phyloP scores from a whole-genome alignment of 23 tunicate genomes.

The Trididemnum clinides region DNA sequence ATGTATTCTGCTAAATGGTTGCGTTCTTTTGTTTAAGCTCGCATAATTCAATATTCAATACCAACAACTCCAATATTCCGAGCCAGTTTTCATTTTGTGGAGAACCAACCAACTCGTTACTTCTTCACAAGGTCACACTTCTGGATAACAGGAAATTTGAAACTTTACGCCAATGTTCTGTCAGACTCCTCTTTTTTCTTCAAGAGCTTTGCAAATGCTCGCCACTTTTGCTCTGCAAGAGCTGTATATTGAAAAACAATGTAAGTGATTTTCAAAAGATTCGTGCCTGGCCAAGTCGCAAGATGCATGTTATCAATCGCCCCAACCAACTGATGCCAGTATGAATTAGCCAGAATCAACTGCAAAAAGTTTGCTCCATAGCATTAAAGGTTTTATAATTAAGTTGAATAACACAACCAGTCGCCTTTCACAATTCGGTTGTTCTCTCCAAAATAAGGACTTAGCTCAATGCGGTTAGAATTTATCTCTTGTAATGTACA shows the following conservation, averaged over 20 bases:
- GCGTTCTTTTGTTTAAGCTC: slow-evolving; percentile 28
- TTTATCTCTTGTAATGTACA: not conserved
- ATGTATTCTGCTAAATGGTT: slow-evolving; percentile 13
- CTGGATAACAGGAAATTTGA: slow-evolving; percentile 5
- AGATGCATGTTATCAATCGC: slow-evolving; percentile 26
- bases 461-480: slow-evolving; percentile 24
- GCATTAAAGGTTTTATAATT: slow-evolving; percentile 18
- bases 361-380: not conserved
- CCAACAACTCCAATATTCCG: slow-evolving; percentile 38
- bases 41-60: slow-evolving; percentile 11
- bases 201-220: slow-evolving; percentile 13
- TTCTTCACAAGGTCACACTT: not conserved
- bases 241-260: slow-evolving; percentile 9
- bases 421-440: slow-evolving; percentile 38
- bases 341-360: not conserved
- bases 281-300: no score
- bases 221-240: slow-evolving; percentile 15
- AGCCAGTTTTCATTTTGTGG: slow-evolving; percentile 40
- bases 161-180: slow-evolving; percentile 44
- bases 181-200: slow-evolving; percentile 27
- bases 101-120: no score
- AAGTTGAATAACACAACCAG: slow-evolving; percentile 39
- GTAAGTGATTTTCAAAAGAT: not conserved
- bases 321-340: slow-evolving; percentile 20
- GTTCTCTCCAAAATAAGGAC: not conserved